phyloP scores from a whole-genome alignment of 2,113 vertebrate genomes.

The Mobula birostris region DNA sequence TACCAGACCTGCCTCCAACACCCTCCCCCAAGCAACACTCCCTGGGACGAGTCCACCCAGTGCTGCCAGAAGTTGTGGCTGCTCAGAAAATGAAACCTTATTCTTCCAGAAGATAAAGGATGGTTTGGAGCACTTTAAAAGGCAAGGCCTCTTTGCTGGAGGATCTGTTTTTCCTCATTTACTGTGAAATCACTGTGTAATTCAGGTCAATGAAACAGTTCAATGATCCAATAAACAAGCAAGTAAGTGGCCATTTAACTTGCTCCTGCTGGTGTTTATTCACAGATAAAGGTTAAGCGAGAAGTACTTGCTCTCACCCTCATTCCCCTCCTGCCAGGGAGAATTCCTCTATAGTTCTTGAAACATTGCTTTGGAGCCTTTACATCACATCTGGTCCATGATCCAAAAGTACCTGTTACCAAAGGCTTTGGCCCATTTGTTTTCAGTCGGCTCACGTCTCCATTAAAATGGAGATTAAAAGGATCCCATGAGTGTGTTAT shows the following conservation, averaged over 20 bases:
- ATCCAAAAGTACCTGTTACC: background rate
- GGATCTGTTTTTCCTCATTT: background rate
- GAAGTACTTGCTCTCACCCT: no score
- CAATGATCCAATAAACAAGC: background rate
- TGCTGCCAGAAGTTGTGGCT: background rate
- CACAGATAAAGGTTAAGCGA: background rate
- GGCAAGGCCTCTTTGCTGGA: background rate
- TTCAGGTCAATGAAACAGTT: background rate
- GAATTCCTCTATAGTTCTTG: background rate
- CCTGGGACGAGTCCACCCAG: no score
- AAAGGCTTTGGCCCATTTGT: background rate
- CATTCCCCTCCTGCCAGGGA: no score
- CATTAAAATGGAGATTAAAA: background rate
- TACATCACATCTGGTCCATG: background rate
- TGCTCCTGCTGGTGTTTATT: background rate
- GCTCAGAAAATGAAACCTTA: background rate
- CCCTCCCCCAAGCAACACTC: no score
- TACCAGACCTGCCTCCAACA: no score
- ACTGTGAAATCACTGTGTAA: background rate
- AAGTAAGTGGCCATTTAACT: no score
- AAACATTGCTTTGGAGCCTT: background rate
- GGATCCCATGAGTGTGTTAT: background rate
- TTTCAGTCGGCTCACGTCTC: background rate
- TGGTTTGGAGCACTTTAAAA: background rate
- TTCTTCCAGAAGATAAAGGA: background rate